These are phyloP conservation scores for Syngnathus rostellatus DNA, from an alignment of 2,797 vertebrate genomes.

Conservation along the genomic window DNA sequence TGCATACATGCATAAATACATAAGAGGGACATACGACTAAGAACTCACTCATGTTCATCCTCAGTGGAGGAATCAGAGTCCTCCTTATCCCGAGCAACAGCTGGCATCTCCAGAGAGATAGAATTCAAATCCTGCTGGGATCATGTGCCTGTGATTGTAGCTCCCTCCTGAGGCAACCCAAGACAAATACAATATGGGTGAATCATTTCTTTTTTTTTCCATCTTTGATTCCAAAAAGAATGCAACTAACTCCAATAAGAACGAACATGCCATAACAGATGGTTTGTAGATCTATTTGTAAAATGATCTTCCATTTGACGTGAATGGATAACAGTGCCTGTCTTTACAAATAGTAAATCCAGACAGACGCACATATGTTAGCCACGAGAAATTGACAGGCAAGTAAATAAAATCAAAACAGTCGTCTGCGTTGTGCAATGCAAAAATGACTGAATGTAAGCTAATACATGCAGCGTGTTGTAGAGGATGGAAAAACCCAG, in stretches of 20 bases:
- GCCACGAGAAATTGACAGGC: not conserved
- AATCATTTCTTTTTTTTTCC: not conserved
- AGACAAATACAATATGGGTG: not conserved
- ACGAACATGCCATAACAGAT: not conserved
- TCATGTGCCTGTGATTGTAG: conserved; percentile 41
- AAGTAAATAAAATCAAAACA: not conserved
- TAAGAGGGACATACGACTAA: not conserved
- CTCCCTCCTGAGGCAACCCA: conserved; percentile 19
- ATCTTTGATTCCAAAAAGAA: not conserved
- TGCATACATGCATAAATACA: not conserved
- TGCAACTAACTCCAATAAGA: not conserved
- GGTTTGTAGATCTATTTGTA: not conserved
- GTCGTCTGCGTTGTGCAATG: conserved; percentile 1
- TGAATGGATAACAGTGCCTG: not conserved
- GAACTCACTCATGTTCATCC: conserved; percentile 71
- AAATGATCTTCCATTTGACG: not conserved
- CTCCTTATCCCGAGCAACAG: conserved; percentile 72
- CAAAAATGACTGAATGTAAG: not conserved
- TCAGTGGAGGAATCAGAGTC: conserved; percentile 73
- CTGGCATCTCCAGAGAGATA: conserved; percentile 73
- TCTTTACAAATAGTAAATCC: not conserved
- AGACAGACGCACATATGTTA: not conserved
- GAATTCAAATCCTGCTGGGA: conserved; percentile 35
- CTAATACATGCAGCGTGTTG: not conserved
- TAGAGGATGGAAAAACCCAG: not conserved